Evolutionary conservation across 1,140 invertebrate genomes (phyloP).

Genomic region (Maniola jurtina): DNA sequence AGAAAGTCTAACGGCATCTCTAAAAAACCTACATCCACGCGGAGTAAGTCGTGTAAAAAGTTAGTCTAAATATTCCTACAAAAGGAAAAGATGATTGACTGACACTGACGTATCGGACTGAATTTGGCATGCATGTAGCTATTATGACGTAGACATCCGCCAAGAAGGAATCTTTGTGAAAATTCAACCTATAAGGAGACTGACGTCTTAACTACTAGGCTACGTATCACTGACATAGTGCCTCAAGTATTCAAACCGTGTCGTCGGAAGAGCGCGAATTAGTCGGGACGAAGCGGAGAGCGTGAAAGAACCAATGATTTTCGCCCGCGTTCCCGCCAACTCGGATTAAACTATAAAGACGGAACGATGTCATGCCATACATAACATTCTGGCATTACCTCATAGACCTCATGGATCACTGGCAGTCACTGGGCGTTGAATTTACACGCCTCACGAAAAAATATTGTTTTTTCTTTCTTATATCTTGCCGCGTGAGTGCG

Average conservation of each 20-base stretch:
- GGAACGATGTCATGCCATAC: slow-evolving; percentile 39
- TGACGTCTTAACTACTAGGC: too few relatives aligned
- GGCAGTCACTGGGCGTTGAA: neutral
- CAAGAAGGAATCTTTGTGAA: too few relatives aligned
- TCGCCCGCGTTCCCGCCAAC: slow-evolving; percentile 20
- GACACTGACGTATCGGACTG: too few relatives aligned
- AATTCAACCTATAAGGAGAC: too few relatives aligned
- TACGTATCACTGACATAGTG: too few relatives aligned
- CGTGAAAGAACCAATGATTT: slow-evolving; percentile 12
- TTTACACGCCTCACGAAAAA: neutral
- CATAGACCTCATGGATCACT: neutral
- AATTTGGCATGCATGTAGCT: too few relatives aligned
- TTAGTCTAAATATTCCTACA: too few relatives aligned
- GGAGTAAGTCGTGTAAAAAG: too few relatives aligned
- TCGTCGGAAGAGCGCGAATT: slow-evolving; percentile 22
- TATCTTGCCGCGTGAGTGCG: neutral
- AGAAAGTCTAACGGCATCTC: too few relatives aligned
- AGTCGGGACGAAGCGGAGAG: slow-evolving; percentile 6
- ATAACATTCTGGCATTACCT: slow-evolving; percentile 3
- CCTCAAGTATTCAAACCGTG: slow-evolving; percentile 5
- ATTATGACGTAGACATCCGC: too few relatives aligned
- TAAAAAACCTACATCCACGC: too few relatives aligned
- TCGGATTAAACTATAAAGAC: slow-evolving; percentile 36
- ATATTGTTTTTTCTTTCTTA: neutral
- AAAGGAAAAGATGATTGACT: too few relatives aligned